Base-by-base conservation (phyloP, 2,113 vertebrate species). In the Odocoileus hemionus region DNA sequence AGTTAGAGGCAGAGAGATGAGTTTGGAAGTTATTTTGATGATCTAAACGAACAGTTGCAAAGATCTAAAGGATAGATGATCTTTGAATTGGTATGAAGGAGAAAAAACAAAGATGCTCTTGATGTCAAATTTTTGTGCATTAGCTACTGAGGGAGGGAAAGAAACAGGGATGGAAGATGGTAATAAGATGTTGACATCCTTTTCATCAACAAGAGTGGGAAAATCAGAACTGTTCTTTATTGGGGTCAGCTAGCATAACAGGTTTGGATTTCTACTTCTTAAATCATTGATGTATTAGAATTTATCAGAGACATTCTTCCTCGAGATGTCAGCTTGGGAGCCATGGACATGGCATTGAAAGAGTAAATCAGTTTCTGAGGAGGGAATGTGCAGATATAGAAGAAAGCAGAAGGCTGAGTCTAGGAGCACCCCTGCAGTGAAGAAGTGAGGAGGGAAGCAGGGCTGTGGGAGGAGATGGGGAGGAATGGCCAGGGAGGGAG, bases 401-500 rank as follows among this genome's bases (percentile, higher is more conserved):
- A 26, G 26, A 14, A 33, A 50, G 28, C 6, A 1, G 36, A 79
- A 5, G 52, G 28, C 15, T 3, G 50, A 36, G 52, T 58, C 23
- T 7, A 16, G 19, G 28, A 58, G 45, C 3, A 17, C 9, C 8
- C 3, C 36, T 67, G 17, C 7, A 3, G 26, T 23, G 10, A 15
- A 23, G 55, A 47, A 52, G 12, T 33, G 26, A 52, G 2, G 2
- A 2, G 23, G 47, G 58, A 74, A 33, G 11, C 17, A 0, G 36
- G 45, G 11, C 47, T 67, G 6, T 57, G 28, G 70, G 11, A 79
- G 26, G 45, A 50, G 55, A 23, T 16, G 55, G 13, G 55, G 25
- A 39, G 13, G 45, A n/a, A 15, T 0, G 0, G 7, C 36, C 3
- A 33, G 14, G 17, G 30, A 17, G 7, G 19, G 19, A 58, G 54